phyloP scores from a whole-genome alignment of 2,888 invertebrate species.

The Dasypogon diadema region DNA sequence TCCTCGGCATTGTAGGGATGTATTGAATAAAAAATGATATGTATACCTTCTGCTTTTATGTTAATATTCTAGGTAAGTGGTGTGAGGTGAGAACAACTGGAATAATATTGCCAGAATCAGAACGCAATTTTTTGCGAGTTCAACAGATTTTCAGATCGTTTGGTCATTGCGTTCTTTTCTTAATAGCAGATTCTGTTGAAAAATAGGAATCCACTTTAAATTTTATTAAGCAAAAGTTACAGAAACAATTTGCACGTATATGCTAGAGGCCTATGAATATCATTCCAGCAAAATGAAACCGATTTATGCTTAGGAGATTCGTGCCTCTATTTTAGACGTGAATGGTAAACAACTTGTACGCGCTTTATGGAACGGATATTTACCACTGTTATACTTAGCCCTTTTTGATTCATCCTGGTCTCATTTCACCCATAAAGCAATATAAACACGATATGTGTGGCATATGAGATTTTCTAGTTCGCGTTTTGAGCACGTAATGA shows the following conservation, averaged over 20 bases:
- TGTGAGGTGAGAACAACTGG: background rate
- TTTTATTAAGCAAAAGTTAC: conserved; percentile 23
- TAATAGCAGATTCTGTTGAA: background rate
- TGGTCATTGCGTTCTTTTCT: conserved; percentile 10
- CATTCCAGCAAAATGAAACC: conserved; percentile 9
- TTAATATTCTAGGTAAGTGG: background rate
- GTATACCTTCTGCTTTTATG: background rate
- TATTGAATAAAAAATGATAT: background rate
- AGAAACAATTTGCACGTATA: conserved; percentile 29
- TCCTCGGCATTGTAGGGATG: background rate
- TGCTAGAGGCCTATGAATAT: conserved; percentile 14
- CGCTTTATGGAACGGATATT: background rate
- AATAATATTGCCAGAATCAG: background rate
- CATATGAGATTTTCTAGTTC: conserved; percentile 21
- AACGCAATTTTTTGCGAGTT: background rate
- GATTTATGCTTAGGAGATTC: conserved; percentile 13
- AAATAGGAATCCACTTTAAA: background rate
- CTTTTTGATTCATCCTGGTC: conserved; percentile 13
- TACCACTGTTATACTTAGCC: background rate
- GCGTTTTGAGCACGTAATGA: conserved; percentile 27
- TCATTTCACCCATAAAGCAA: conserved; percentile 35
- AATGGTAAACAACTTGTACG: background rate
- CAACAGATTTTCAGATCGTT: background rate
- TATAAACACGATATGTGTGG: conserved; percentile 13
- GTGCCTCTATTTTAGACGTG: background rate